Evolutionary conservation across 2,113 vertebrate genomes (phyloP).

Genomic region (Xyrauchen texanus): DNA sequence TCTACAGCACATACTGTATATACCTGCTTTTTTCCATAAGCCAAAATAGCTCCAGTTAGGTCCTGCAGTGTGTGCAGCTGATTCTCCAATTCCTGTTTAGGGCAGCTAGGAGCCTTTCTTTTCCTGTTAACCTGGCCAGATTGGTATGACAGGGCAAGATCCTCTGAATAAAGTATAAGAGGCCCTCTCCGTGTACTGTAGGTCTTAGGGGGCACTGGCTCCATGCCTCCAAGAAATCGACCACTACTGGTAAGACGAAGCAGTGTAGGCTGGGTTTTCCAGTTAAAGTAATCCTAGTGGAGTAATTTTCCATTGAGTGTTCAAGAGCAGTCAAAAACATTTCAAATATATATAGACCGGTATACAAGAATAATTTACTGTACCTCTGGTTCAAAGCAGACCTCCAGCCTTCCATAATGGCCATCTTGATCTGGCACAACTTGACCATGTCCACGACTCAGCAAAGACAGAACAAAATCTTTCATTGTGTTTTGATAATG

Average conservation of each 20-base stretch:
- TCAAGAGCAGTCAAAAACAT: not conserved
- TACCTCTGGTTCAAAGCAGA: constrained; percentile 79
- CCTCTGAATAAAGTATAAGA: constrained; percentile 78
- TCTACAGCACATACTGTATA: not conserved
- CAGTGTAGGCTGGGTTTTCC: constrained; percentile 70
- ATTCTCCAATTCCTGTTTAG: constrained; percentile 57
- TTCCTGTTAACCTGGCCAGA: constrained; percentile 51
- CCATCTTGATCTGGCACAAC: constrained; percentile 58
- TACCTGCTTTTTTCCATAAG: constrained; percentile 72
- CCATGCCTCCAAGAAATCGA: constrained; percentile 51
- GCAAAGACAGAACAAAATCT: constrained; percentile 72
- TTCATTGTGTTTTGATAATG: constrained; percentile 57
- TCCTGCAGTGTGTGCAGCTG: constrained; percentile 70
- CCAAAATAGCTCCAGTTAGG: constrained; percentile 69
- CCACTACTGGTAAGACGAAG: constrained; percentile 63
- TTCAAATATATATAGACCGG: not conserved
- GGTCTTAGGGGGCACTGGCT: constrained; percentile 75
- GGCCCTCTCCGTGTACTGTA: constrained; percentile 77
- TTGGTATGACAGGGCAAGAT: constrained; percentile 66
- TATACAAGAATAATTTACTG: not conserved
- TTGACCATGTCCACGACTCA: constrained; percentile 76
- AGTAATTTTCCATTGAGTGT: not conserved
- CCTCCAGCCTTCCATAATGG: constrained; percentile 73
- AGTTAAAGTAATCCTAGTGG: constrained; percentile 80
- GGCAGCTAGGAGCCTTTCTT: not conserved